These are phyloP conservation scores for Achroia grisella DNA, from an alignment of 1,140 invertebrate species.

Conservation along the genomic window DNA sequence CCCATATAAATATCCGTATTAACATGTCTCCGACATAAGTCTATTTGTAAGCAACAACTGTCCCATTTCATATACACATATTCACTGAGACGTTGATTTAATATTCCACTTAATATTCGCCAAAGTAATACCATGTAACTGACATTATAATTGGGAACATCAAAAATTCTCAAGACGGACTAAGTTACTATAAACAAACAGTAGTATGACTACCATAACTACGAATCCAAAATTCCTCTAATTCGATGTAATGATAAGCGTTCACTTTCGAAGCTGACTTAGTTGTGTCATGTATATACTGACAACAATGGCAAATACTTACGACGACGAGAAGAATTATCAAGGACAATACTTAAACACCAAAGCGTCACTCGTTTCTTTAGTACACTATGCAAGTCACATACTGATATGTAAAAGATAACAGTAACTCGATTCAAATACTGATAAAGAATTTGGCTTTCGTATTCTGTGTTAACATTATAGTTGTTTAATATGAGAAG, in stretches of 20 bases:
- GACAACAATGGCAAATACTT: constrained; percentile 55
- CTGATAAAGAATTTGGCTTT: constrained; percentile 50
- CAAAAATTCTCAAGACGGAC: constrained; percentile 23
- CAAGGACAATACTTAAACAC: constrained; percentile 40
- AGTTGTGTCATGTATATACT: constrained; percentile 27
- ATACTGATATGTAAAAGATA: constrained; percentile 66
- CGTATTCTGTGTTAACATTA: constrained; percentile 9
- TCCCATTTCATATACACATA: constrained; percentile 29
- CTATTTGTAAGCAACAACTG: constrained; percentile 10
- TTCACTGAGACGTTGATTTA: not conserved
- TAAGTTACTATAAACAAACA: constrained; percentile 29
- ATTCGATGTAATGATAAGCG: constrained; percentile 65
- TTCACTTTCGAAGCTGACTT: constrained; percentile 38
- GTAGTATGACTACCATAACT: constrained; percentile 23
- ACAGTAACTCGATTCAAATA: constrained; percentile 54
- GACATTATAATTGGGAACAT: constrained; percentile 19
- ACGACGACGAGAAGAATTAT: constrained; percentile 47
- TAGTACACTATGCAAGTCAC: constrained; percentile 60
- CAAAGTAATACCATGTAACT: constrained; percentile 10
- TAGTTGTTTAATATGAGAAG: constrained; percentile 30
- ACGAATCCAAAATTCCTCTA: constrained; percentile 42
- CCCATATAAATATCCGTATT: constrained; percentile 13
- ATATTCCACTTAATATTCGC: constrained; percentile 5
- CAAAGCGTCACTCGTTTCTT: constrained; percentile 38
- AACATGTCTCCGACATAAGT: not conserved